Evolutionary conservation across 2,888 invertebrate genomes (phyloP).

Genomic region (Ptychoptera albimana): DNA sequence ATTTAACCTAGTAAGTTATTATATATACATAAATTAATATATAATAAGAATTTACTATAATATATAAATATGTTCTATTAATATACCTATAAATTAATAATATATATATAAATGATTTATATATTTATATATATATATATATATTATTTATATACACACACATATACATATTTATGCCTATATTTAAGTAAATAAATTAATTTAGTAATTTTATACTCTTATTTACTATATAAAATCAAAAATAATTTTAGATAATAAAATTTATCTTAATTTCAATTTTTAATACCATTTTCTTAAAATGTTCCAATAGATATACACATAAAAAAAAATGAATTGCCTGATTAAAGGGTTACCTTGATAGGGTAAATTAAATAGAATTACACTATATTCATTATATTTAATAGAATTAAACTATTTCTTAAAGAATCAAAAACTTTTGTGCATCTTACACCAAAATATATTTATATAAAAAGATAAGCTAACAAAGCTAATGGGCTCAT

Average conservation of each 20-base stretch:
- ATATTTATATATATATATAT: constrained; percentile 13
- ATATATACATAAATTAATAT: too few species aligned
- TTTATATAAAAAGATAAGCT: constrained; percentile 35
- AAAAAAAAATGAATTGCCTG: constrained; percentile 31
- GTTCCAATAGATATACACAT: constrained; percentile 17
- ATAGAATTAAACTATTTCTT: constrained; percentile 44
- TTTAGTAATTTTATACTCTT: too few species aligned
- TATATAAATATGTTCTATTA: too few species aligned
- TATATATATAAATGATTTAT: too few species aligned
- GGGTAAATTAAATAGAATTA: constrained; percentile 35
- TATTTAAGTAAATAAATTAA: too few species aligned
- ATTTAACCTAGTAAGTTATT: too few species aligned
- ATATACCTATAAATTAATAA: too few species aligned
- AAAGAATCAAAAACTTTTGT: constrained; percentile 44
- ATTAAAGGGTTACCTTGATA: constrained; percentile 46
- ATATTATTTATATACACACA: too few species aligned
- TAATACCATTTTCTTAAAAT: constrained; percentile 16
- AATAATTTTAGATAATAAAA: too few species aligned
- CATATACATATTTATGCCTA: too few species aligned
- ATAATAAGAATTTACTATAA: too few species aligned
- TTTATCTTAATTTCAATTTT: constrained; percentile 11
- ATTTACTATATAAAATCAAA: too few species aligned
- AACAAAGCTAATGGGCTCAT: constrained; percentile 18
- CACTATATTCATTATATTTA: constrained; percentile 30
- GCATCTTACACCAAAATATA: constrained; percentile 46